Conservation (phyloP, 2,797 vertebrate species). For the Melopsittacus undulatus region DNA sequence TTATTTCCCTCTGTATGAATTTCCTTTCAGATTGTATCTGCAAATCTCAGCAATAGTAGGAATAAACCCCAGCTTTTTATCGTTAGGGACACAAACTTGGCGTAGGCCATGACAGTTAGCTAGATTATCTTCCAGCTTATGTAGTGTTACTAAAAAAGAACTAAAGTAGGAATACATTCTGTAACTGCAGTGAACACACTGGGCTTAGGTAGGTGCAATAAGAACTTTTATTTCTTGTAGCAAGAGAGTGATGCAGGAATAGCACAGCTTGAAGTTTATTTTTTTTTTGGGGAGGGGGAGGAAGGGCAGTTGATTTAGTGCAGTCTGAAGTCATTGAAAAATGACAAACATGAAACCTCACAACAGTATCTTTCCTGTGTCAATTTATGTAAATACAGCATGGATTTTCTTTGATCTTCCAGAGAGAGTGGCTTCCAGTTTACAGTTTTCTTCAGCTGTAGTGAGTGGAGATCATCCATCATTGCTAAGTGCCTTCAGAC, state of each 20-base stretch:
- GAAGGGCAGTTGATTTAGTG: not conserved
- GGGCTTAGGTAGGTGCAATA: not conserved
- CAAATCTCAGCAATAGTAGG: not conserved
- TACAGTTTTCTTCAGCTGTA: constrained; percentile 10
- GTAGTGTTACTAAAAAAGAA: not conserved
- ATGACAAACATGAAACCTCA: not conserved
- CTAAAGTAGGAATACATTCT: not conserved
- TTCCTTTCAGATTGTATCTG: not conserved
- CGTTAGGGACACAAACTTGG: not conserved
- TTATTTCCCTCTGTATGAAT: not conserved
- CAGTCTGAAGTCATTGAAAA: not conserved
- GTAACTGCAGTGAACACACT: not conserved
- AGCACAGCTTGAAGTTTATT: not conserved
- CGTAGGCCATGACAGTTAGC: not conserved
- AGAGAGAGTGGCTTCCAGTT: constrained; percentile 28
- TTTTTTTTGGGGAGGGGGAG: too few species aligned
- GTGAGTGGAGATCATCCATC: constrained; percentile 38
- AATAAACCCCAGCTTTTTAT: not conserved
- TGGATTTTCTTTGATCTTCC: constrained; percentile 29
- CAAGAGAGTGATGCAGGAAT: not conserved
- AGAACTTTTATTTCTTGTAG: not conserved
- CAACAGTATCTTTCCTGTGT: not conserved
- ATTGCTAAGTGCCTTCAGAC: constrained; percentile 25
- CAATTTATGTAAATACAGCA: not conserved
- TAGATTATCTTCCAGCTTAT: not conserved